Conservation (phyloP, 1,140 invertebrate genomes). For the Trachymyrmex septentrionalis region DNA sequence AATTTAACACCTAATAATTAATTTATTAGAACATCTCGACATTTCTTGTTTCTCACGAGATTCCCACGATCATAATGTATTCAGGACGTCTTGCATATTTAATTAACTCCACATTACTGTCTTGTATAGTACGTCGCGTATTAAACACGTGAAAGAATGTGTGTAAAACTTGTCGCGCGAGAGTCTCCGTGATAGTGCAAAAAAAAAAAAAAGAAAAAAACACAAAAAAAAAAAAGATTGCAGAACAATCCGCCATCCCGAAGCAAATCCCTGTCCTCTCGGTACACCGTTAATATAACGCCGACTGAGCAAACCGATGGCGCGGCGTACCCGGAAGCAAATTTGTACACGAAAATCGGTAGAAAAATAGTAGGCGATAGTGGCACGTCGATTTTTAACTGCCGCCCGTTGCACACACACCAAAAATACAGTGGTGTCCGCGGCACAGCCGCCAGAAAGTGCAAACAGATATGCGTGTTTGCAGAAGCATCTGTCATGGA, state of each 20-base stretch:
- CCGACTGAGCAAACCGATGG: conserved; percentile 54
- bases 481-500: conserved; percentile 66
- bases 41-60: background rate
- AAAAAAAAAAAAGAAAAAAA: conserved; percentile 26
- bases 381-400: conserved; percentile 63
- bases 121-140: conserved; percentile 2
- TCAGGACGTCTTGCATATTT: conserved; percentile 4
- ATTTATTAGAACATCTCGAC: background rate
- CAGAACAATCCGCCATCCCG: conserved; percentile 42
- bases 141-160: conserved; percentile 32
- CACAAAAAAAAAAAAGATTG: background rate
- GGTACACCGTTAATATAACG: conserved; percentile 58
- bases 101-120: background rate
- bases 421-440: conserved; percentile 51
- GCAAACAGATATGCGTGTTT: conserved; percentile 70
- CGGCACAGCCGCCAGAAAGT: conserved; percentile 54
- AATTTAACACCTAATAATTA: background rate
- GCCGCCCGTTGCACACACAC: conserved; percentile 48
- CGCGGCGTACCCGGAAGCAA: conserved; percentile 61
- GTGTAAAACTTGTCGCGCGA: conserved; percentile 9
- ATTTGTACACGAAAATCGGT: conserved; percentile 65
- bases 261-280: conserved; percentile 37
- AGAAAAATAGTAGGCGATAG: conserved; percentile 65
- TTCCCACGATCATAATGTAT: background rate
- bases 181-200: conserved; percentile 19